Base-by-base conservation (phyloP, 2,797 vertebrate species). In the Leptatherina wallacei region DNA sequence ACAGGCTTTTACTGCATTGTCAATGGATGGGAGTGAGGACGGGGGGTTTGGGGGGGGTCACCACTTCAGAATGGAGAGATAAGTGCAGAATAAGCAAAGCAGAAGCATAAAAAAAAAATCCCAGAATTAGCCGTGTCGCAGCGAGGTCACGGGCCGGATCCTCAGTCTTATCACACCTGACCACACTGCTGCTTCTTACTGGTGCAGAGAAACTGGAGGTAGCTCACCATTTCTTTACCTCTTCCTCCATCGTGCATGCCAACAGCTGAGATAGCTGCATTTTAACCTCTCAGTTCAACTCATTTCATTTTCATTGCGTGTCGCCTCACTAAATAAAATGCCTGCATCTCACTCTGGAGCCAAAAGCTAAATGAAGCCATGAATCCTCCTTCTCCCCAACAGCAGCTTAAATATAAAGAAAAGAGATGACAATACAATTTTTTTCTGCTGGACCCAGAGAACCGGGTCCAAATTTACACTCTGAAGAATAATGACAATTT, bases 251-350 rank as follows among this genome's bases (percentile, higher is more conserved):
- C 62, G 29, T 57, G 22, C 38, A 54, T 18, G 35, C 68, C 29
- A 52, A 59, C 13, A 69, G 73, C 66, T 54, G 38, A 72, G 54
- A 60, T 61, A 56, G 76, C 80, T 73, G 73, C 77, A 63, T 24
- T 69, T 79, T 69, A 81, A 70, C 70, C 55, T 71, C 62, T 64
- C 62, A 2, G 4, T 64, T 71, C 52, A 81, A 85, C 33, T 62
- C 16, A 75, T 76, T 60, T 80, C 2, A 38, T 81, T 78, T 68
- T 59, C 60, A 61, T 65, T 70, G 24, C 65, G n/a, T 22, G 57
- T 29, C 4, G 30, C 24, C 24, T 61, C 57, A 4, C 61, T 16
- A 70, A 79, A 83, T 63, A 77, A 77, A 80, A 55, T 1, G 1
- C 18, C 55, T 33, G 10, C 2, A 14, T 69, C 72, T 71, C 58